Base-by-base conservation (phyloP, 1,140 invertebrate genomes). In the Diachasma alloeum region DNA sequence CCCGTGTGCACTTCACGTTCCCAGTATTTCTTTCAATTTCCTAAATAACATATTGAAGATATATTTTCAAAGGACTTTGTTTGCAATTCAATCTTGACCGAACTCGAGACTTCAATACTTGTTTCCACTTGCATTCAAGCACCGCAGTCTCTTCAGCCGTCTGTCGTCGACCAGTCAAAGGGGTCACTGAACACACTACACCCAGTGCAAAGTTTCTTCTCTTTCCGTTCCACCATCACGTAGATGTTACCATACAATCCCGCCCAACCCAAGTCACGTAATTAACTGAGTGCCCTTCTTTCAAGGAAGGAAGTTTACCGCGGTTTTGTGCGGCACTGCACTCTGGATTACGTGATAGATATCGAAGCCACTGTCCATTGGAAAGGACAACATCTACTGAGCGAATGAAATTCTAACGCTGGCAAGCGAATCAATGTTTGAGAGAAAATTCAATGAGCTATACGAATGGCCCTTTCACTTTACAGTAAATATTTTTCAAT, bases 271-370 rank as follows among this genome's bases (percentile, higher is more conserved):
- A 76, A 75, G 31, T 71, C 74, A 19, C 37, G 74, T 76, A 76
- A 76, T 76, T 76, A 76, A 70, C 74, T 63, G 74, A 76, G 74
- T 71, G 74, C 53, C 59, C 71, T 36, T 44, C 68, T 76, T 76
- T 71, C 53, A 71, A n/a, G 17, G 39, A 17, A 42, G 19, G 26
- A 67, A 26, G 24, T 46, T 67, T 44, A n/a, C 22, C 19, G 24
- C 44, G 39, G n/a, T 66, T 36, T 56, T 68, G 63, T 66, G 24
- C 15, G 13, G 22, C 39, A 39, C 31, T 46, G 72, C 31, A 31
- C 24, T 63, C 8, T n/a, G 59, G 19, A 26, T 63, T 63, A 63
- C 59, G 19, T 31, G 24, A 63, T 69, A 19, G 42, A 68, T 69
- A 69, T 75, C 66, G 44, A 37, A 48, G 4, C 2, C 26, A 67